Conservation (phyloP, 1,140 invertebrate genomes). For the Amyelois transitella region DNA sequence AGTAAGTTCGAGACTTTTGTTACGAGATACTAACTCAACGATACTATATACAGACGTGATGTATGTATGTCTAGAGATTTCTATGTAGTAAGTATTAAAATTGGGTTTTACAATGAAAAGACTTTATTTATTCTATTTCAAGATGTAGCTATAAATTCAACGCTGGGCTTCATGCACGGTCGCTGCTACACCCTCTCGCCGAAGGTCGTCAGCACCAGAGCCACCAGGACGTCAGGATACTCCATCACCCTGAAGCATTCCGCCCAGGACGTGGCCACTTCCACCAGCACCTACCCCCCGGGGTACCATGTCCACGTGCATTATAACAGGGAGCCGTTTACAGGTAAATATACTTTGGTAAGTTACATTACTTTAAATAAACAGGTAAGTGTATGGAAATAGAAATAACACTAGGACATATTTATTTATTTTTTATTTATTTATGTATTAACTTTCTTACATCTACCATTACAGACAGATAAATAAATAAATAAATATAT, state of each 20-base stretch:
- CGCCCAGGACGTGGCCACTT: slow-evolving; percentile 32
- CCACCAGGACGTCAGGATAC: slow-evolving; percentile 47
- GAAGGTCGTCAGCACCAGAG: slow-evolving; percentile 32
- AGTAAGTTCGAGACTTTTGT: too few species aligned
- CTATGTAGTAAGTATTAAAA: too few species aligned
- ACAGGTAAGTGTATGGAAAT: too few species aligned
- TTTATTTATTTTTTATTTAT: too few species aligned
- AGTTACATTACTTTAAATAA: background rate
- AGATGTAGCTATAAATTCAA: slow-evolving; percentile 51
- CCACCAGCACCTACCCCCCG: slow-evolving; percentile 38
- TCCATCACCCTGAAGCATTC: slow-evolving; percentile 59
- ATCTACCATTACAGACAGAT: too few species aligned
- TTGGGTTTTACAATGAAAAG: too few species aligned
- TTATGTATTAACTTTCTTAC: too few species aligned
- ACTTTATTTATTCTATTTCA: slow-evolving; percentile 4
- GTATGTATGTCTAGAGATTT: too few species aligned
- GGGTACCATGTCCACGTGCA: slow-evolving; percentile 70
- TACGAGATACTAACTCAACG: too few species aligned
- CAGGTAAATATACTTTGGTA: slow-evolving; percentile 33
- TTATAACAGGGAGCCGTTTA: slow-evolving; percentile 59
- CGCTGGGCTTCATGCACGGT: slow-evolving; percentile 69
- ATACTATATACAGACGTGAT: too few species aligned
- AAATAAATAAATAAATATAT: too few species aligned
- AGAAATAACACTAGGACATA: too few species aligned
- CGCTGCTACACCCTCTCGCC: slow-evolving; percentile 75